Evolutionary conservation across 2,113 vertebrate genomes (phyloP).

Genomic region (Microtus montanus): DNA sequence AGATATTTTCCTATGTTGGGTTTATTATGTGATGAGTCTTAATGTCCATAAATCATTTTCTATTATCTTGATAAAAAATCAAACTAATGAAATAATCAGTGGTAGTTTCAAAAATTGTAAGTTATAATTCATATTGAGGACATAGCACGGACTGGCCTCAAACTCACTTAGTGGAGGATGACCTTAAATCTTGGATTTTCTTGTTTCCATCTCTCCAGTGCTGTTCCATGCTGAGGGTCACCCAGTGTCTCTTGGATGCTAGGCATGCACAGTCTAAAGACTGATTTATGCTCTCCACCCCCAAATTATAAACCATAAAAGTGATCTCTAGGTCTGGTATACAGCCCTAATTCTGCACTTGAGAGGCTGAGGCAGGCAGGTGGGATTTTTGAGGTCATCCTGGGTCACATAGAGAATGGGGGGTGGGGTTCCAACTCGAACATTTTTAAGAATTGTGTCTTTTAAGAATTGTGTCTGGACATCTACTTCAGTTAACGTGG

Average conservation of each 20-base stretch:
- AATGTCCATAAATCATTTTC: conserved; percentile 9
- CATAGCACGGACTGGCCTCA: background rate
- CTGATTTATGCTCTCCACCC: background rate
- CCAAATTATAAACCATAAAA: background rate
- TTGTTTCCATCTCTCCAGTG: background rate
- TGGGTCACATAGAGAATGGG: background rate
- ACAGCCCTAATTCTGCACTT: background rate
- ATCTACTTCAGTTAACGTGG: conserved; percentile 9
- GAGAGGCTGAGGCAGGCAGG: background rate
- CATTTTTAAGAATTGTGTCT: background rate
- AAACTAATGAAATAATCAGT: conserved; percentile 47
- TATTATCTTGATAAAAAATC: background rate
- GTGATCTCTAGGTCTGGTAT: background rate
- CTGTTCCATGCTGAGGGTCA: background rate
- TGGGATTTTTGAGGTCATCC: background rate
- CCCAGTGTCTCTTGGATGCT: background rate
- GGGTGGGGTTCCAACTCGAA: background rate
- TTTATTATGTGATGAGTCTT: conserved; percentile 41
- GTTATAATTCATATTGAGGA: background rate
- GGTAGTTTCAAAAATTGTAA: background rate
- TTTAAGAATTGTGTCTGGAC: background rate
- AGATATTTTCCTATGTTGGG: conserved; percentile 39
- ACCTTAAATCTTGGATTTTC: background rate
- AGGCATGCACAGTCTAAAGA: background rate
- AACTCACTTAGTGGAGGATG: background rate